phyloP scores from a whole-genome alignment of 2,113 vertebrate species.

The Aix galericulata region DNA sequence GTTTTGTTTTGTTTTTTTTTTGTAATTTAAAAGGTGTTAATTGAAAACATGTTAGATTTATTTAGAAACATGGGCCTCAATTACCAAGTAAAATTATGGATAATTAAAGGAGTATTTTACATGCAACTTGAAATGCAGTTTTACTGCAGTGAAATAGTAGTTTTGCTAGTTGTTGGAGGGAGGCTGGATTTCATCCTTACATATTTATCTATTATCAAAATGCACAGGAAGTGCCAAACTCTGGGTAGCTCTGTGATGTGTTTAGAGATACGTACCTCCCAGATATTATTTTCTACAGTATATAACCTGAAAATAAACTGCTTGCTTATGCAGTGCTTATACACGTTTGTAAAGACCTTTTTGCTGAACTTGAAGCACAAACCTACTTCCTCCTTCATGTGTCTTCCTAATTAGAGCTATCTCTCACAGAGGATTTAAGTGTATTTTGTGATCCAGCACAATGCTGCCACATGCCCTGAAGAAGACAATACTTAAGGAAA shows the following conservation, averaged over 20 bases:
- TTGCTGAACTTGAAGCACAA: neutral
- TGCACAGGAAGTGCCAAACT: neutral
- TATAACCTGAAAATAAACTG: neutral
- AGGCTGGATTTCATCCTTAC: neutral
- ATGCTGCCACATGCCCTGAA: accelerated
- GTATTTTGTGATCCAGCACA: neutral
- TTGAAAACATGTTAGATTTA: slow-evolving; percentile 7
- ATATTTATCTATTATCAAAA: neutral
- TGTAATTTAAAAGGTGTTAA: slow-evolving; percentile 1
- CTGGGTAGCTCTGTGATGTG: neutral
- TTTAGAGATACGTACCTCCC: neutral
- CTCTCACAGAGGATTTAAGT: neutral
- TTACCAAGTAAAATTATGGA: slow-evolving; percentile 26
- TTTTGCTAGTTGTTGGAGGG: neutral
- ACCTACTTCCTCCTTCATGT: neutral
- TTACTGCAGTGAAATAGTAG: neutral
- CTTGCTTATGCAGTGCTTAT: neutral
- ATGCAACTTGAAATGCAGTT: neutral
- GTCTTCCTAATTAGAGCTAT: neutral
- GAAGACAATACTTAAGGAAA: neutral
- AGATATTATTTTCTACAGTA: neutral
- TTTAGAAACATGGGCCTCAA: neutral
- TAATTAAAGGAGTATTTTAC: slow-evolving; percentile 25
- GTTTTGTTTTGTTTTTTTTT: neutral
- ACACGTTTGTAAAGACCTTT: neutral